Base-by-base conservation (phyloP, 2,797 vertebrate species). In the Trichosurus vulpecula region DNA sequence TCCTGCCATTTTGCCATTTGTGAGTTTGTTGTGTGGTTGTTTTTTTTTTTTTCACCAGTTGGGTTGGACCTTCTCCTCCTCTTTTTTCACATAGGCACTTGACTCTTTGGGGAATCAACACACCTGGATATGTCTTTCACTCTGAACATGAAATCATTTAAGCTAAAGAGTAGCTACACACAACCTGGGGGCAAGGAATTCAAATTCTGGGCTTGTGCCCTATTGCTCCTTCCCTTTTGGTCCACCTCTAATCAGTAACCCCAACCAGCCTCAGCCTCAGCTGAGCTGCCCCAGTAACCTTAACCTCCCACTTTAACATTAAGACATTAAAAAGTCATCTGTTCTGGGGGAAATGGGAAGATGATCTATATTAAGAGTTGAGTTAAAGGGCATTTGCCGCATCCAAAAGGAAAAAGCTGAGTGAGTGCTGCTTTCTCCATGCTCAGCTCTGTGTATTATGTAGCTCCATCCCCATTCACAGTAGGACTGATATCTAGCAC, bases 401-500 rank as follows among this genome's bases (percentile, higher is more conserved):
- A 52, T 27, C 51, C 90, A 52, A 58, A 94, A 93, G 22, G 87
- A 87, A 92, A 94, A 91, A 87, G 66, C n/a, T 54, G 53, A 31
- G 4, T 56, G 41, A 54, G 35, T 47, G 54, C 89, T 57, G 54
- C 74, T 91, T 96, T 92, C 90, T 52, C 54, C 91, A 61, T 92
- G 35, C 90, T 87, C 90, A 61, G 41, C 51, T 94, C 93, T 91
- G 0, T 93, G 91, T 57, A 81, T 81, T 81, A 94, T 92, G 91
- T 90, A 41, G 81, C 74, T 93, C 92, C 66, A 12, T 6, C 92
- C 91, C 27, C 30, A 41, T 96, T 92, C 87, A 92, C 55, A 89
- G 92, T 93, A 55, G 90, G 89, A 91, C n/a, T 91, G 74, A 89
- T 92, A n/a, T 51, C 91, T 94, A 47, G 92, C 89, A 94, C 91